Conservation (phyloP, 2,888 invertebrate genomes). For the Linnaemya vulpina region DNA sequence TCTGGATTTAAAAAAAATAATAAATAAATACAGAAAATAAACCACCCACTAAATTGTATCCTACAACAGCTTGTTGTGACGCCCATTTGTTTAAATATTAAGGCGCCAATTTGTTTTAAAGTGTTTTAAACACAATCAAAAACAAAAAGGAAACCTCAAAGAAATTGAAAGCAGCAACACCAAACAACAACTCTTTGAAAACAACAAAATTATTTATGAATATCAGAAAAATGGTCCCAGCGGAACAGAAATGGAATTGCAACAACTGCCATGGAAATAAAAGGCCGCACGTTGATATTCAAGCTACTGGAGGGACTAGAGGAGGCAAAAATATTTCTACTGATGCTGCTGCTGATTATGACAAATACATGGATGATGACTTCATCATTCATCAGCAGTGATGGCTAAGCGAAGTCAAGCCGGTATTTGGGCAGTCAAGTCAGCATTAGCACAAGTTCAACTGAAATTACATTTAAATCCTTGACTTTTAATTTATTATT, state of each 20-base stretch:
- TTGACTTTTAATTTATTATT: slow-evolving; percentile 52
- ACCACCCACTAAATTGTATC: slow-evolving; percentile 69
- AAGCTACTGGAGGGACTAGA: neutral
- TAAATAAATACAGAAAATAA: slow-evolving; percentile 13
- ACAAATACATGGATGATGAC: slow-evolving; percentile 64
- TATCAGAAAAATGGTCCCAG: slow-evolving; percentile 24
- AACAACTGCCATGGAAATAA: slow-evolving; percentile 46
- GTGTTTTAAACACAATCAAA: slow-evolving; percentile 52
- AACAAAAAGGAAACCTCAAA: too few relatives aligned
- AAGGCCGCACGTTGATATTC: slow-evolving; percentile 33
- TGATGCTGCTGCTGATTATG: slow-evolving; percentile 51
- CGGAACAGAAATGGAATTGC: slow-evolving; percentile 35
- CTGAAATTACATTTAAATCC: slow-evolving; percentile 44
- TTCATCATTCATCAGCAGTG: slow-evolving; percentile 45
- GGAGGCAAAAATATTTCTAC: slow-evolving; percentile 1
- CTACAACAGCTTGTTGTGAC: slow-evolving; percentile 53
- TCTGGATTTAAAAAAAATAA: neutral
- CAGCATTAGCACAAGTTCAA: slow-evolving; percentile 45
- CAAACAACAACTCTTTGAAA: neutral
- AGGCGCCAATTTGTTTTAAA: slow-evolving; percentile 64
- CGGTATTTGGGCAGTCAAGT: neutral
- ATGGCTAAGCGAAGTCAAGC: neutral
- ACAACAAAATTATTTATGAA: slow-evolving; percentile 18
- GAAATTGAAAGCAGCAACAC: slow-evolving; percentile 35
- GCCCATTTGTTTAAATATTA: slow-evolving; percentile 49